These are phyloP conservation scores for Amphiduros pacificus DNA, from an alignment of 2,888 invertebrate genomes.

Conservation along the genomic window DNA sequence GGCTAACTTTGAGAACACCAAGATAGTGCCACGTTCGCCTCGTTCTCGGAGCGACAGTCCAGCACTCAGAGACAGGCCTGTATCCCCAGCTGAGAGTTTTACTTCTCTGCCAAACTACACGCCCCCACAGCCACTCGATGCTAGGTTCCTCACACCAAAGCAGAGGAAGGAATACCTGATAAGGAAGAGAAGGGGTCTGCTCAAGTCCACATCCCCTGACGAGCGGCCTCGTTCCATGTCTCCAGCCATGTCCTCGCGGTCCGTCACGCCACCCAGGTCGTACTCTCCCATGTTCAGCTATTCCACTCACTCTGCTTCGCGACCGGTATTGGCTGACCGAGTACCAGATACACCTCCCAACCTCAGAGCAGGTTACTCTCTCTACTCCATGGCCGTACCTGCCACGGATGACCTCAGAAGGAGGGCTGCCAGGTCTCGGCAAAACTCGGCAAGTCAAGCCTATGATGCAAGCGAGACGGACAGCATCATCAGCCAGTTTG, in stretches of 20 bases:
- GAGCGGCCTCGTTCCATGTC: slow-evolving; percentile 16
- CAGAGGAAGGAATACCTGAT: slow-evolving; percentile 45
- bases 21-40: slow-evolving; percentile 5
- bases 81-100: not conserved
- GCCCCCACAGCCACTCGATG: slow-evolving; percentile 11
- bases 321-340: not conserved
- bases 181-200: slow-evolving; percentile 40
- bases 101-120: slow-evolving; percentile 24
- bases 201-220: slow-evolving; percentile 32
- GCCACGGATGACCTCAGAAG: not conserved
- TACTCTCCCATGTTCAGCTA: slow-evolving; percentile 1
- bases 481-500: slow-evolving; percentile 17
- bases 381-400: not conserved
- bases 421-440: not conserved
- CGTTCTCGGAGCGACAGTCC: slow-evolving; percentile 17
- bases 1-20: slow-evolving; percentile 7
- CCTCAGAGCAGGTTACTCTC: not conserved
- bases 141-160: slow-evolving; percentile 43
- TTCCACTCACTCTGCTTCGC: slow-evolving; percentile 1
- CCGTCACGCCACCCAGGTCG: slow-evolving; percentile 3
- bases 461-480: not conserved
- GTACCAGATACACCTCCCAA: not conserved
- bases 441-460: not conserved
- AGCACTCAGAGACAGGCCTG: not conserved
- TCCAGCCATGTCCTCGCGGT: slow-evolving; percentile 1